These are phyloP conservation scores for Mola mola DNA, from an alignment of 2,113 vertebrate genomes.

Conservation along the genomic window DNA sequence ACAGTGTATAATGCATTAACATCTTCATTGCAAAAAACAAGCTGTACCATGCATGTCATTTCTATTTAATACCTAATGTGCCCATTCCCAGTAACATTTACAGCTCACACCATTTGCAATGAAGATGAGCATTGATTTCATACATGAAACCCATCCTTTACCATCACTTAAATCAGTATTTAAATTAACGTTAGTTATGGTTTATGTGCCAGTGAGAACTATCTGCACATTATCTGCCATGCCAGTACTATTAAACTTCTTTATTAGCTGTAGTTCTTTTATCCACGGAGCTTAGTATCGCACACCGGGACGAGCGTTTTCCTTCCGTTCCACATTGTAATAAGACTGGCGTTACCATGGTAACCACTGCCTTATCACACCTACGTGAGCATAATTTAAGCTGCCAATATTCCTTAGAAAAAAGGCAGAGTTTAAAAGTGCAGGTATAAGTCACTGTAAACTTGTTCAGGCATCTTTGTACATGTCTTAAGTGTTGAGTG, in stretches of 20 bases:
- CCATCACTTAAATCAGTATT: conserved; percentile 4
- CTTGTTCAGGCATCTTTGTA: conserved; percentile 6
- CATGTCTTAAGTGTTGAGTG: conserved; percentile 17
- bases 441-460: conserved; percentile 28
- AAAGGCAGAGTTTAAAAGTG: conserved; percentile 32
- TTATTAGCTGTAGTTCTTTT: conserved; percentile 21
- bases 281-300: conserved; percentile 39
- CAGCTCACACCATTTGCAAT: background rate
- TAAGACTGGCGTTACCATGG: conserved; percentile 68
- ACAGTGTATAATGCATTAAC: too few relatives aligned
- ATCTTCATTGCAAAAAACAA: too few relatives aligned
- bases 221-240: conserved; percentile 14
- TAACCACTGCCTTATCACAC: conserved; percentile 62
- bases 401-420: conserved; percentile 43
- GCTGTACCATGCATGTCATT: too few relatives aligned
- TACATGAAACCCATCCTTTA: background rate
- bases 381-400: conserved; percentile 48
- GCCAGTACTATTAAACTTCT: conserved; percentile 25
- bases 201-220: background rate
- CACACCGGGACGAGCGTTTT: conserved; percentile 20
- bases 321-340: conserved; percentile 46
- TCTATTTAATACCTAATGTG: background rate
- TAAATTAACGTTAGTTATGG: background rate
- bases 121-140: background rate
- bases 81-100: background rate